Evolutionary conservation across 2,113 vertebrate genomes (phyloP), one percentile per base, ranked within the genome.

Genomic region (Zosterops japonicus): DNA sequence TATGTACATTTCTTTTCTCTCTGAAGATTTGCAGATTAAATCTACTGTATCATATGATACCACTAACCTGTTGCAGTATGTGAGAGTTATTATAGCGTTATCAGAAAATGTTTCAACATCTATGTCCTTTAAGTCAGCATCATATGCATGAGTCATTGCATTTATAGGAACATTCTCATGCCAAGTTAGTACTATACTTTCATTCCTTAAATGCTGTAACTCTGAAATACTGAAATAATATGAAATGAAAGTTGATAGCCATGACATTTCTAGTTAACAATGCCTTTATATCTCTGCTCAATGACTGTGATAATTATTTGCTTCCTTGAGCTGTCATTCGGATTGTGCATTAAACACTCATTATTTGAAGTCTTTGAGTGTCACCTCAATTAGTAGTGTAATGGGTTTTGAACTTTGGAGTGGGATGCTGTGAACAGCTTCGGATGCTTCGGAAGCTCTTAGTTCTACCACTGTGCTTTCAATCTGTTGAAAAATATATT

Each of bases 321-420:
- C 70, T 92, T 89, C 83, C 77, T 87, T 83, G 59, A 77, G 55
- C 59, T 93, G 81, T 93, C 84, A 55, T 79, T 93, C 55, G 63
- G 29, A 33, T 35, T 84, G 16, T 0, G 0, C 50, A 69, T 96
- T 89, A 87, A 94, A 85, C 42, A 14, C 33, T 81, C 23, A 14
- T 39, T 86, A 59, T 71, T 69, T 85, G 39, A 85, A 90, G 42
- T 46, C 41, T 65, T 47, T 52, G 76, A 88, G 76, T 55, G 70
- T 83, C 71, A 72, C 68, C 63, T 87, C 64, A 53, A 5, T 88
- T 63, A 86, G 60, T 24, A 74, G 59, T 21, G 33, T 61, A 39
- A 61, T 55, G 35, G 29, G 33, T 72, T 79, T 69, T 82, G 21
- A 50, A 91, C 50, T 91, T 89, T 64, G 55, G 44, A 72, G 57